Base-by-base conservation (phyloP, 1,140 invertebrate species). In the Ceratosolen solmsi region DNA sequence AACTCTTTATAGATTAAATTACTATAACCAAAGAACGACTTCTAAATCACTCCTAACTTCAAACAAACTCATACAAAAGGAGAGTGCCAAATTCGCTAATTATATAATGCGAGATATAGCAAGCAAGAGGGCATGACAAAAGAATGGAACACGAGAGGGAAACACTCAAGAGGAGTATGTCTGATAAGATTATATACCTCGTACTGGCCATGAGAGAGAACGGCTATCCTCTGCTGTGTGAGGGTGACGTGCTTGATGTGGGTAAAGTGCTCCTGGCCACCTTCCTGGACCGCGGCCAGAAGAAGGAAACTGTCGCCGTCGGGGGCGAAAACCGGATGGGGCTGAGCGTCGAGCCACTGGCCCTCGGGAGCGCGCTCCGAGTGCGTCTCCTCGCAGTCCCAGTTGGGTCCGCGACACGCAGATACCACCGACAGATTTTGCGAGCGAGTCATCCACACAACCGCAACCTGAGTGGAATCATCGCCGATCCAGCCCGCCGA, bases 361-460 rank as follows among this genome's bases (percentile, higher is more conserved):
- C 95, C 94, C 85, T 96, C 95, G 13, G 95, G 93, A 1, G 96
- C 95, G 77, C 96, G 93, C 87, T 97, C 96, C 11, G 95, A 94
- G 88, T 97, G 96, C 8, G 94, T 95, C 94, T 97, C 95, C 84
- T 94, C 93, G 89, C 97, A 98, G 30, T 94, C 94, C 96, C 96
- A 97, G 85, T 93, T 94, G 3, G 94, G 94, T 9, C 94, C 93
- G 22, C 94, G 93, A 89, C 97, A 99, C 46, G 95, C 93, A 58
- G 96, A 96, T 72, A 96, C 94, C 60, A 96, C 93, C 84, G 95
- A 96, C 54, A 96, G 93, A 90, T 98, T 99, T 91, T 99, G 98
- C 51, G 95, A 94, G 84, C 98, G 93, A 86, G 97, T 97, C 94
- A 98, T 95, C 96, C 97, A 98, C 30, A 97, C 95, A 8, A 97